Base-by-base conservation (phyloP, 2,797 vertebrate genomes). In the Cichlasoma orientale region DNA sequence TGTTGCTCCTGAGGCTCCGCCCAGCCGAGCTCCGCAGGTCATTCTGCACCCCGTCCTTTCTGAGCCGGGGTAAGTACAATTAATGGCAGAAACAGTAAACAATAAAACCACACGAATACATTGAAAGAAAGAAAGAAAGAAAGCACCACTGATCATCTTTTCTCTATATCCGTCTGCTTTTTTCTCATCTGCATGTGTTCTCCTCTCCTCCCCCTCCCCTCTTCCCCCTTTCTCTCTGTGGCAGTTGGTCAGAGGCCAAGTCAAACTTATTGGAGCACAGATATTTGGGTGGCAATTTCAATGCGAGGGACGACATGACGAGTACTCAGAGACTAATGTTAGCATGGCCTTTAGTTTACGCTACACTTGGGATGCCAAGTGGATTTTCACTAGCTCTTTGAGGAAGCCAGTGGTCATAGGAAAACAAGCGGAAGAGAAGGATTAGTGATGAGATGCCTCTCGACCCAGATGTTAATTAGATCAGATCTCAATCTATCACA, bases 21-120 rank as follows among this genome's bases (percentile, higher is more conserved):
- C 93, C 0, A 96, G 95, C 87, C 95, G 97, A 94, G 96, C 98
- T 0, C 98, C 98, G 0, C 98, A 99, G 94, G 98, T 99, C 80
- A 93, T 99, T 88, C 96, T 99, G 85, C 98, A 99, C 90, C 98
- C 98, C 0, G 98, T 99, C 93, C 96, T 96, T 88, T 97, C 98
- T 36, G 98, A 97, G 85, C 95, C 97, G 57, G 95, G 97, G 98
- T 99, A 94, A 98, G 98, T 92, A 54, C n/a, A 75, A 78, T 19
- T 25, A 27, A 9, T 53, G 5, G 9, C 23, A 41, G n/a, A 44
- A 4, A 25, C 16, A 57, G 66, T 68, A 27, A 27, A 72, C 31
- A 78, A 19, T 50, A 33, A 54, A 63, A 61, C 18, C 19, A 36
- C 18, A 72, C 7, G 29, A 57, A 33, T 57, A 3, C 53, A 50